Conservation (phyloP, 2,113 vertebrate species). For the Bambusicola thoracicus region DNA sequence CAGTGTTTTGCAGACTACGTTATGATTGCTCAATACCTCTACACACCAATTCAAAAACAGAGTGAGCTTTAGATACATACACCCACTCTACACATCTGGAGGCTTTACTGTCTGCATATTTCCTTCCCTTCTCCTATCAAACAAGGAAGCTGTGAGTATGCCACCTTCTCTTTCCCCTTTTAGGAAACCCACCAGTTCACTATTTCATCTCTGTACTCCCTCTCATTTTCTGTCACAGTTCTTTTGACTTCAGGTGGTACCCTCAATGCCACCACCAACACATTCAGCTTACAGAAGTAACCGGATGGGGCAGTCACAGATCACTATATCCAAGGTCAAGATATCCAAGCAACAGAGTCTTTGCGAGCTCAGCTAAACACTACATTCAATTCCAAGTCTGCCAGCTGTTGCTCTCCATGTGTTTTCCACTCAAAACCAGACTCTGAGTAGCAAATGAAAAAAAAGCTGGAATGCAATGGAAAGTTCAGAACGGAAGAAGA, state of each 20-base stretch:
- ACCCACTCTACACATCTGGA: background rate
- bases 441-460: background rate
- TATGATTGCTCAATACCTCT: background rate
- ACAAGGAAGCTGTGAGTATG: background rate
- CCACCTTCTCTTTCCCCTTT: background rate
- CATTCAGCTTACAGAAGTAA: background rate
- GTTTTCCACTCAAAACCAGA: background rate
- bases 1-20: background rate
- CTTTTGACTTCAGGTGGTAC: background rate
- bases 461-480: background rate
- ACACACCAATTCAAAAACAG: background rate
- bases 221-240: background rate
- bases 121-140: background rate
- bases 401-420: background rate
- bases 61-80: background rate
- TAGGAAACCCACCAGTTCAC: background rate
- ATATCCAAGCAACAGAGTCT: background rate
- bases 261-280: background rate
- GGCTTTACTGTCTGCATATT: background rate
- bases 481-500: background rate
- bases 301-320: background rate
- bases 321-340: background rate
- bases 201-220: background rate
- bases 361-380: background rate
- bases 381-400: background rate